A percentile compares a stretch with the other conserved stretches of the same genome.
These are phyloP conservation scores for Pipra filicauda DNA, from an alignment of 2,113 vertebrate species.

Conservation along the genomic window DNA sequence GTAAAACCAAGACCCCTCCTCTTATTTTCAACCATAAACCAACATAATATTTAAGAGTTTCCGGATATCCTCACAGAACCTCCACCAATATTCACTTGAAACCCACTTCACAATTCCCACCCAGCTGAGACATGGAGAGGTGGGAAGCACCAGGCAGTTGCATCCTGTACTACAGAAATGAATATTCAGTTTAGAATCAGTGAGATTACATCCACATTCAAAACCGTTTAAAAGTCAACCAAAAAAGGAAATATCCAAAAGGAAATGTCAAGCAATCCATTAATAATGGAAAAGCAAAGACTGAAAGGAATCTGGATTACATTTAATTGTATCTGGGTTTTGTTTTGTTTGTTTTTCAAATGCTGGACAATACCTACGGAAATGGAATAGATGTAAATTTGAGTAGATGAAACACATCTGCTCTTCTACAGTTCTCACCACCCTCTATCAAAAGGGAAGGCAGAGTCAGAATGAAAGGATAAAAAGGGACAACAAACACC, in stretches of 20 bases:
- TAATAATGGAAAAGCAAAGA: background rate
- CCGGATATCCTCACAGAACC: background rate
- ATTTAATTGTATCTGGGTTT: background rate
- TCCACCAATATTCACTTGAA: background rate
- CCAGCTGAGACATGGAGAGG: rapidly evolving
- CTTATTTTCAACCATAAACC: background rate
- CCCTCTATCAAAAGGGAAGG: background rate
- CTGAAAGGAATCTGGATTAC: background rate
- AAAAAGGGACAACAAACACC: background rate
- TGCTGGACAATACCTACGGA: background rate
- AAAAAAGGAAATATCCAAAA: background rate
- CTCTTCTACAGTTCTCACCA: background rate
- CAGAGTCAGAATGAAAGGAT: background rate
- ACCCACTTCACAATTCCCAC: background rate
- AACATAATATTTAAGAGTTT: background rate
- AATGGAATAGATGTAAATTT: background rate
- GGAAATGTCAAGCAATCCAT: background rate
- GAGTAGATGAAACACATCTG: background rate
- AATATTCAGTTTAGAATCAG: background rate
- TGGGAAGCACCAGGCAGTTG: background rate
- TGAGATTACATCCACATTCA: background rate
- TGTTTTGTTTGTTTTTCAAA: background rate
- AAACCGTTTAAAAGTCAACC: background rate
- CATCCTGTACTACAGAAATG: background rate
- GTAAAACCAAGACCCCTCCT: background rate